A percentile compares a stretch with the other conserved stretches of the same genome.
phyloP scores from a whole-genome alignment of 2,797 vertebrate species.

The Micropoecilia bifurca region DNA sequence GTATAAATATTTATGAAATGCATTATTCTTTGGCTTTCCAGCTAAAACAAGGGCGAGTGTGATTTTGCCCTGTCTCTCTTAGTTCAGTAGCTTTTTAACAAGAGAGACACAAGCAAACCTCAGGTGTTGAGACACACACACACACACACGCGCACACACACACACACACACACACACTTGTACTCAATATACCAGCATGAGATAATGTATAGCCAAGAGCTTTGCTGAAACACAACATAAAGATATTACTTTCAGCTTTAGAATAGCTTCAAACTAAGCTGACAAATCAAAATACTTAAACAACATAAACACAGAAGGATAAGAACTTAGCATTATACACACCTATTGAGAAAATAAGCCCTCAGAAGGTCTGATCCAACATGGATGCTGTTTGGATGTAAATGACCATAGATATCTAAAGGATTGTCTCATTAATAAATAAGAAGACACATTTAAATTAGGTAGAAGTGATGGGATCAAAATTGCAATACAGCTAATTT shows the following conservation, averaged over 20 bases:
- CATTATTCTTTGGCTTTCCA: conserved; percentile 68
- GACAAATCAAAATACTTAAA: neutral
- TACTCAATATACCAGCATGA: neutral
- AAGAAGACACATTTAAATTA: neutral
- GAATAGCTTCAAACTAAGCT: neutral
- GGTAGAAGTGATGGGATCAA: neutral
- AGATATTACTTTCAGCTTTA: neutral
- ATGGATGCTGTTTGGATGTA: neutral
- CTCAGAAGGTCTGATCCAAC: neutral
- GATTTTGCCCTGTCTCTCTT: conserved; percentile 62
- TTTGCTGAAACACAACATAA: neutral
- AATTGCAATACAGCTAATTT: neutral
- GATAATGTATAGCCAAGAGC: neutral
- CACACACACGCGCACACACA: conserved; percentile 10
- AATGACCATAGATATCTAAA: neutral
- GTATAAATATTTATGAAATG: conserved; percentile 81
- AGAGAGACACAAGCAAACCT: conserved; percentile 13
- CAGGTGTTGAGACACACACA: neutral
- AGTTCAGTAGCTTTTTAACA: conserved; percentile 54
- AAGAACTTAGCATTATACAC: neutral
- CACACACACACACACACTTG: neutral
- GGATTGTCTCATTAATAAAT: neutral
- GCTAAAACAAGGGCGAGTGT: conserved; percentile 58
- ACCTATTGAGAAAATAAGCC: neutral
- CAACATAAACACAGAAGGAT: neutral